Evolutionary conservation across 2,888 invertebrate genomes (phyloP), one percentile per base, ranked within the genome.

Genomic region (Kryphioiulus occultus): DNA sequence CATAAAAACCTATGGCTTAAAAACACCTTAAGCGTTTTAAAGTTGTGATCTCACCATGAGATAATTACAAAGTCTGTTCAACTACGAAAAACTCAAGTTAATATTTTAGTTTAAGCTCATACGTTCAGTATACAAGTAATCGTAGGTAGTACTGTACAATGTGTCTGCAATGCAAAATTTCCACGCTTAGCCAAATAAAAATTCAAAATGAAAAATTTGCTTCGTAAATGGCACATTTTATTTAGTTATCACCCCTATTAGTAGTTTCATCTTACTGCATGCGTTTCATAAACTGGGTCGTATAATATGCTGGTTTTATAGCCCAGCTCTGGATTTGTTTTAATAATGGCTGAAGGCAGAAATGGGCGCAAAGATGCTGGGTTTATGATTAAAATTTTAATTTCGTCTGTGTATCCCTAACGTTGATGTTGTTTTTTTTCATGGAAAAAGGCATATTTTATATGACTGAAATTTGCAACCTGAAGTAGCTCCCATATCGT

Each of bases 261-360:
- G 59, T 3, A 19, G 59, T n/a, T 59, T 59, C 59, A 19, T 59
- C 59, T 59, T 59, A 3, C 59, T 59, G 59, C 59, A 9, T 59
- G 2, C 2, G 19, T n/a, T 59, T 9, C 5, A 59, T 59, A 59
- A 59, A 59, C 59, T n/a, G n/a, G 3, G 59, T 59, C 59, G n/a
- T 59, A 59, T 59, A 59, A 59, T n/a, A 15, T 59, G n/a, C n/a
- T n/a, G 59, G 83, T 83, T 83, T 83, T 83, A 83, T 30, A 83
- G 83, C 83, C 32, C 4, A 59, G 59, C 15, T 59, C 59, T n/a
- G n/a, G 83, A 83, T 30, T 83, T 30, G 39, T 83, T 83, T 83
- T 83, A 83, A 83, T 30, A 83, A 19, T 22, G n/a, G 59, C 22
- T 22, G 22, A 59, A 59, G 19, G n/a, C 17, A 47, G 17, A 47